These are phyloP conservation scores for Limonius californicus DNA, from an alignment of 1,140 invertebrate species.

Conservation along the genomic window DNA sequence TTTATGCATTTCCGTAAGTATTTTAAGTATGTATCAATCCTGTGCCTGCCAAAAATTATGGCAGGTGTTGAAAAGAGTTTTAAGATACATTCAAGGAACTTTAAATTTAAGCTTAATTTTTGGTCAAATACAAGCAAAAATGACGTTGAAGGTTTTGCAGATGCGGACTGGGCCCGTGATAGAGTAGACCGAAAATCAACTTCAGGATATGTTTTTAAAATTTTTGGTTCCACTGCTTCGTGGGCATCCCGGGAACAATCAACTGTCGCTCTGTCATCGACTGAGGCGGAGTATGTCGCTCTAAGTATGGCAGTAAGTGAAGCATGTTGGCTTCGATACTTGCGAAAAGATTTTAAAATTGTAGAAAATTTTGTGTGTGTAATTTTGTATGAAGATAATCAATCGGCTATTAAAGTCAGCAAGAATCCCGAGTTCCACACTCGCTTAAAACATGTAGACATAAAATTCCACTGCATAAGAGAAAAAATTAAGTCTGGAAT, in stretches of 20 bases:
- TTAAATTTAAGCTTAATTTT: too few relatives aligned
- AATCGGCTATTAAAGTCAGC: neutral
- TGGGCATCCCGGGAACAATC: constrained; percentile 29
- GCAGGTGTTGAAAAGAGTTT: constrained; percentile 4
- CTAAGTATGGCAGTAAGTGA: constrained; percentile 30
- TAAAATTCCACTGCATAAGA: constrained; percentile 31
- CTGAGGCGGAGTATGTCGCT: constrained; percentile 40
- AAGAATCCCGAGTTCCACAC: constrained; percentile 17
- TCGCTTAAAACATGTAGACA: constrained; percentile 32
- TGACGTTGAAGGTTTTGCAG: constrained; percentile 36
- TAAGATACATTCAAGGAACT: constrained; percentile 7
- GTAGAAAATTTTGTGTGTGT: neutral
- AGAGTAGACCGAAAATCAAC: constrained; percentile 44
- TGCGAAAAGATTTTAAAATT: constrained; percentile 11
- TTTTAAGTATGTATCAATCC: constrained; percentile 6
- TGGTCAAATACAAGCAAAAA: too few relatives aligned
- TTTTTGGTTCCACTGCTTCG: constrained; percentile 22
- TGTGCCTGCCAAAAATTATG: constrained; percentile 1
- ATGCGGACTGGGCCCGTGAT: constrained; percentile 46
- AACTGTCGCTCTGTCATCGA: constrained; percentile 39
- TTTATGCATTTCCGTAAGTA: constrained; percentile 17
- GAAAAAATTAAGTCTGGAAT: constrained; percentile 22
- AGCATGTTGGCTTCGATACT: constrained; percentile 34
- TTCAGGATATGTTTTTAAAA: constrained; percentile 42
- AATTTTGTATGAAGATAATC: constrained; percentile 10